phyloP scores from a whole-genome alignment of 2,113 vertebrate species.

The Tenrec ecaudatus region DNA sequence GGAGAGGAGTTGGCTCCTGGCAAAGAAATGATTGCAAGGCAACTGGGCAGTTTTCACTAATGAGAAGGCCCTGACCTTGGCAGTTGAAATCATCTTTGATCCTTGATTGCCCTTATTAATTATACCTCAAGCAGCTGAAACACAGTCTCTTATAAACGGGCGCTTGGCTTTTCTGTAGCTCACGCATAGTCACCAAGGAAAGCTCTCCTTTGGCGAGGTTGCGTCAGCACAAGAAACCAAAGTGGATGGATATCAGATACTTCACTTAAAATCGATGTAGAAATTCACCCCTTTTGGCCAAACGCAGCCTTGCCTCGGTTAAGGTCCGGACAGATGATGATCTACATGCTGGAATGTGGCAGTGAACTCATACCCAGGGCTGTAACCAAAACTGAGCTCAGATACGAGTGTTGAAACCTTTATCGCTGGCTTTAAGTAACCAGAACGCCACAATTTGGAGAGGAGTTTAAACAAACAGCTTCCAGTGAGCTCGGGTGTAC shows the following conservation, averaged over 20 bases:
- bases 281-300: conserved; percentile 37
- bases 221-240: not conserved
- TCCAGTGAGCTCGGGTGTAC: not conserved
- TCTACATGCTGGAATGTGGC: not conserved
- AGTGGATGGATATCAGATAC: not conserved
- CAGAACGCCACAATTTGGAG: conserved; percentile 49
- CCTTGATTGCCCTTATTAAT: conserved; percentile 54
- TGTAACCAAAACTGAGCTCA: conserved; percentile 49
- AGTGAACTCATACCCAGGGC: not conserved
- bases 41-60: conserved; percentile 73
- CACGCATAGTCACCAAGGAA: not conserved
- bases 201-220: not conserved
- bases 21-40: conserved; percentile 75
- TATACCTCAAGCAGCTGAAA: not conserved
- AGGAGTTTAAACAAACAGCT: not conserved
- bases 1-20: conserved; percentile 76
- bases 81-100: conserved; percentile 75
- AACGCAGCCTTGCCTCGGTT: not conserved
- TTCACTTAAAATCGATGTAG: conserved; percentile 20
- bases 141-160: not conserved
- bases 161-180: not conserved
- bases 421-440: conserved; percentile 13
- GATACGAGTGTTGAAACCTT: conserved; percentile 40
- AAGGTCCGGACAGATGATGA: conserved; percentile 9
- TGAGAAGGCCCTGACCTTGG: conserved; percentile 81